Percentiles rank a stretch among this genome's conserved stretches.
These are phyloP conservation scores for Epistrophe eligans DNA, from an alignment of 2,888 invertebrate species.

Conservation along the genomic window DNA sequence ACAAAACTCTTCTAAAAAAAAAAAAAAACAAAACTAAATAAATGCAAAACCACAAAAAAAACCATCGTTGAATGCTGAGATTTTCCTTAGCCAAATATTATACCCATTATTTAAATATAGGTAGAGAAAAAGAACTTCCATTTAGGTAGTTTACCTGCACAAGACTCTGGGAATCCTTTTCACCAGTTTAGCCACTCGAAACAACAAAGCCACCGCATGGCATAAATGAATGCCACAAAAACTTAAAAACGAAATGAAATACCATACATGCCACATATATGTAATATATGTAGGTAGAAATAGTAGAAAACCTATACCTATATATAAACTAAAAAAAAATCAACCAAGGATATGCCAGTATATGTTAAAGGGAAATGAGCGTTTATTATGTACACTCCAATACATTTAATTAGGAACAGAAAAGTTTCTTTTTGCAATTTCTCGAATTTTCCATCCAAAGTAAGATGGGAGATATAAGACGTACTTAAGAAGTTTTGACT, in stretches of 20 bases:
- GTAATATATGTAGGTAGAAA: neutral
- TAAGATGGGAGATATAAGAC: too few species aligned
- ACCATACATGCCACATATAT: conserved; percentile 62
- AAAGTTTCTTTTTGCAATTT: neutral
- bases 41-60: conserved; percentile 41
- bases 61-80: conserved; percentile 8
- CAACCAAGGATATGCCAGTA: conserved; percentile 5
- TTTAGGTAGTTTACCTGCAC: conserved; percentile 23
- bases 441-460: too few species aligned
- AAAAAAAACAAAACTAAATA: neutral
- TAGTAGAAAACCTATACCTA: conserved; percentile 60
- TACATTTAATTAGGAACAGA: neutral
- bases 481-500: too few species aligned
- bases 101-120: conserved; percentile 24
- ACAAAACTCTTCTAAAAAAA: neutral
- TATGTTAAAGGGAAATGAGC: conserved; percentile 36
- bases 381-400: neutral
- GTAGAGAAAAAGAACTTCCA: conserved; percentile 12
- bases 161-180: conserved; percentile 63
- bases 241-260: conserved; percentile 74
- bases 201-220: conserved; percentile 74
- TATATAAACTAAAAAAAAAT: conserved; percentile 58
- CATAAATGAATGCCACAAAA: conserved; percentile 72
- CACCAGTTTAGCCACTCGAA: conserved; percentile 64
- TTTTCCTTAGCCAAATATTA: conserved; percentile 23